Conservation (phyloP, 2,113 vertebrate genomes). For the Lota lota region DNA sequence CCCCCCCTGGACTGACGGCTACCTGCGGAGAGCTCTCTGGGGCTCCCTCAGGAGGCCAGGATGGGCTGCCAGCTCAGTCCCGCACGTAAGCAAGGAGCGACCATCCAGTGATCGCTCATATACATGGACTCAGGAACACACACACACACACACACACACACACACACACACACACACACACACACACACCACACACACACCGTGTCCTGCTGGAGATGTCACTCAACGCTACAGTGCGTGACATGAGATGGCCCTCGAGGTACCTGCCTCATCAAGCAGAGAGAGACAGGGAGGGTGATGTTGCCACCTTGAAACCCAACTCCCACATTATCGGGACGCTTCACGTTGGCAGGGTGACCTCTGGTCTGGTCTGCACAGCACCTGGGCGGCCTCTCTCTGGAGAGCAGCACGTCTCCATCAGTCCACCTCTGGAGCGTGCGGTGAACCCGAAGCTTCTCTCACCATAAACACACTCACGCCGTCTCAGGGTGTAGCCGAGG, state of each 20-base stretch:
- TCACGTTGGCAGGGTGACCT: slow-evolving; percentile 35
- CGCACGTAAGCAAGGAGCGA: slow-evolving; percentile 31
- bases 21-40: slow-evolving; percentile 43
- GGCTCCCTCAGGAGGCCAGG: slow-evolving; percentile 16
- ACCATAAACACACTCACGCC: too few relatives aligned
- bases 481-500: too few relatives aligned
- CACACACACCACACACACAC: not conserved
- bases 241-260: slow-evolving; percentile 42
- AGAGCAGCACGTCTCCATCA: too few relatives aligned
- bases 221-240: slow-evolving; percentile 24
- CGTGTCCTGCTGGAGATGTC: slow-evolving; percentile 29
- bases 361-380: slow-evolving; percentile 26
- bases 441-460: too few relatives aligned
- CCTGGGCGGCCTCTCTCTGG: too few relatives aligned
- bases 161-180: not conserved
- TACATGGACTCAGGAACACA: not conserved
- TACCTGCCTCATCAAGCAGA: slow-evolving; percentile 36
- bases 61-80: slow-evolving; percentile 28
- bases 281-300: slow-evolving; percentile 38
- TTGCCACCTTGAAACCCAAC: slow-evolving; percentile 48
- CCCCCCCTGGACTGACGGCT: slow-evolving; percentile 63
- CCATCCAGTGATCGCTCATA: slow-evolving; percentile 43
- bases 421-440: too few relatives aligned
- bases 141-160: slow-evolving; percentile 16
- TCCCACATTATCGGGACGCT: slow-evolving; percentile 34